Conservation (phyloP, 2,888 invertebrate genomes). For the Drosophila paucipuncta region DNA sequence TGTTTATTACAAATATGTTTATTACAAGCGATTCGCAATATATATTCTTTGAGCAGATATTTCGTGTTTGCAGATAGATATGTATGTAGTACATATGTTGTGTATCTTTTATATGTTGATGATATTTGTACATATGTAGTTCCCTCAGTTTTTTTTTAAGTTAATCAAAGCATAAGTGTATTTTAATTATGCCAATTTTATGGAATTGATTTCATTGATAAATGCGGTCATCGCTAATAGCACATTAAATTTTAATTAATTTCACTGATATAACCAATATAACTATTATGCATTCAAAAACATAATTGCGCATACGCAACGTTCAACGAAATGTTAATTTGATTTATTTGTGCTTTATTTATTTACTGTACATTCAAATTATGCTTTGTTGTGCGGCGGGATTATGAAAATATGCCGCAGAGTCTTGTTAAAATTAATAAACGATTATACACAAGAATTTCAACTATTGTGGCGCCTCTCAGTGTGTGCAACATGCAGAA, state of each 20-base stretch:
- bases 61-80: too few relatives aligned
- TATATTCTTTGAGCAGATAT: not conserved
- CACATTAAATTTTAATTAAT: not conserved
- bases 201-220: not conserved
- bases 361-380: not conserved
- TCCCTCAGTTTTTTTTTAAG: not conserved
- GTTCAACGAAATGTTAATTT: slow-evolving; percentile 28
- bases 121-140: not conserved
- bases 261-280: too few relatives aligned
- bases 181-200: not conserved
- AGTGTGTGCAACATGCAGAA: not conserved
- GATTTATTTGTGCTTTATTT: slow-evolving; percentile 21
- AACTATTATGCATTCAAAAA: not conserved
- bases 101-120: not conserved
- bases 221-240: not conserved
- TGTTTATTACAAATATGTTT: not conserved
- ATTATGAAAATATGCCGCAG: slow-evolving; percentile 16
- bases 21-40: not conserved
- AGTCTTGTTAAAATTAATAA: slow-evolving; percentile 23
- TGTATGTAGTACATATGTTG: not conserved
- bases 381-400: not conserved
- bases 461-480: not conserved
- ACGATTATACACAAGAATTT: not conserved
- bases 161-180: not conserved
- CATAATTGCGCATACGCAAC: slow-evolving; percentile 20